phyloP scores from a whole-genome alignment of 2,113 vertebrate genomes.

The Dicerorhinus sumatrensis region DNA sequence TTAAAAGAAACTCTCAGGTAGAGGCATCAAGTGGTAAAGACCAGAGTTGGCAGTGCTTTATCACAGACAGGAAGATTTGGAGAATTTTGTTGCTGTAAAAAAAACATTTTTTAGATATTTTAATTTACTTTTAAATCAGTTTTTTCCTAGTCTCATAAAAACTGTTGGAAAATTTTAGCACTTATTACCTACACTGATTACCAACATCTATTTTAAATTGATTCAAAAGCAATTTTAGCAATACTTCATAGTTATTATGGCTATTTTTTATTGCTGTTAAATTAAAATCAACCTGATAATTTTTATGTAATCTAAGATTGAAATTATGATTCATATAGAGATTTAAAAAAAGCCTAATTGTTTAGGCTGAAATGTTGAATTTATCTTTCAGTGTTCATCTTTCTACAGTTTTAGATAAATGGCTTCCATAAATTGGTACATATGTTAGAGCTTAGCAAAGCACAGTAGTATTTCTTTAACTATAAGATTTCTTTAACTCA shows the following conservation, averaged over 20 bases:
- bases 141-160: not conserved
- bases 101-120: not conserved
- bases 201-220: not conserved
- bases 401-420: not conserved
- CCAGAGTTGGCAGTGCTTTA: not conserved
- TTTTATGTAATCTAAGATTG: not conserved
- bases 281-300: not conserved
- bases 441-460: not conserved
- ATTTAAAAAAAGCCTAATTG: not conserved
- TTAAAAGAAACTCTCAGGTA: not conserved
- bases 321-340: not conserved
- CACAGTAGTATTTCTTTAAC: not conserved
- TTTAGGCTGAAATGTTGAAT: not conserved
- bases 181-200: not conserved
- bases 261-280: not conserved
- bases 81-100: not conserved
- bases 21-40: not conserved
- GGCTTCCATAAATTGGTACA: not conserved
- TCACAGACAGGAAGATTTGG: not conserved
- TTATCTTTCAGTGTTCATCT: not conserved
- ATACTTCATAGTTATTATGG: not conserved
- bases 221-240: not conserved
- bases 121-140: conserved; percentile 23
- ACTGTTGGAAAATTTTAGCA: not conserved
- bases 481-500: not conserved